Evolutionary conservation across 2,113 vertebrate genomes (phyloP), one percentile per base, ranked within the genome.

Genomic region (Neolamprologus kungweensis): DNA sequence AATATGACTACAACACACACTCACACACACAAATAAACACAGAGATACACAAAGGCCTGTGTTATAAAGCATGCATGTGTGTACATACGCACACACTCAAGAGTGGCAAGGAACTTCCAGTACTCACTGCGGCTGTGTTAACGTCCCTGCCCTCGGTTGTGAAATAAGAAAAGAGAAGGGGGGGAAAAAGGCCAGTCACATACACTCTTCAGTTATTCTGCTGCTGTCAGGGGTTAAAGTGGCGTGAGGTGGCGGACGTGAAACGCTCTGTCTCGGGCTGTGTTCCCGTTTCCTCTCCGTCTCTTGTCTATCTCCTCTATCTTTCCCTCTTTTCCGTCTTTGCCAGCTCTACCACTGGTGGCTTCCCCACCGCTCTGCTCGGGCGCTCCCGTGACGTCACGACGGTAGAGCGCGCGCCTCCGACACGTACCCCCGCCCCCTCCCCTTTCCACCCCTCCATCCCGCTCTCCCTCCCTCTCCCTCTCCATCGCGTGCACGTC

Each of bases 91-190:
- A 42, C 78, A 51, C 42, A 63, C 60, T 8, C 68, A 81, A 4
- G 23, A 42, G 84, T 90, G 87, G 79, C 83, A 55, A 86, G 84
- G 90, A 94, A 94, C 47, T 94, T 94, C 80, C 87, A 81, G 7
- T 89, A 94, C 94, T 95, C 94, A 95, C 93, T 93, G 94, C 92
- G 88, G 92, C 93, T 81, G 87, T 89, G 88, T 87, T 85, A 86
- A 88, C 90, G 68, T 73, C 68, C 51, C 42, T 83, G 80, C 81
- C 91, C 81, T 42, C 81, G 87, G 84, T 87, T 83, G 90, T 87
- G 89, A 89, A 93, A 90, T 83, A 75, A 21, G 58, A n/a, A 10
- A 73, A 28, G n/a, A 26, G 45, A 79, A 17, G 31, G 19, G 16
- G 2, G 0, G 0, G 4, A 10, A 10, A 73, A 63, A 79, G 91